Percentiles rank a stretch among this genome's conserved stretches.
phyloP scores from a whole-genome alignment of 2,888 invertebrate genomes.

The Apoderus coryli region DNA sequence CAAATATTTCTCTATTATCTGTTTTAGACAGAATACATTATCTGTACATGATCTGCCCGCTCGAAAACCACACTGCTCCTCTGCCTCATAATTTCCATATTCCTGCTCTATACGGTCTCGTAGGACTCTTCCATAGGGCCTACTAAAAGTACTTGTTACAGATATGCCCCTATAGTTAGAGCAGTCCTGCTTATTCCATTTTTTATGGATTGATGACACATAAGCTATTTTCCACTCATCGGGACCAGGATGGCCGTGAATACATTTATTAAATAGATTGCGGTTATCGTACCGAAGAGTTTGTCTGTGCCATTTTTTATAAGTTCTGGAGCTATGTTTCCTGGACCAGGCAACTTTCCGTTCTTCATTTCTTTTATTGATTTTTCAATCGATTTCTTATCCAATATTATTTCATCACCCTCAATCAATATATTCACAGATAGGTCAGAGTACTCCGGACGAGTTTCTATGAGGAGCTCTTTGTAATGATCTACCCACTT shows the following conservation, averaged over 20 bases:
- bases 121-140: conserved; percentile 7
- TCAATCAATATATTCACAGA: no score
- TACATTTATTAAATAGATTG: conserved; percentile 6
- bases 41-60: conserved; percentile 8
- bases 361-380: no score
- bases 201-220: conserved; percentile 7
- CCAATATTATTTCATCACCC: no score
- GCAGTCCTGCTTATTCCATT: conserved; percentile 5
- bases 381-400: no score
- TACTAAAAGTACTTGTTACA: conserved; percentile 4
- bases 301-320: conserved; percentile 8
- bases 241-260: conserved; percentile 8
- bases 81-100: conserved; percentile 8
- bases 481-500: conserved; percentile 5
- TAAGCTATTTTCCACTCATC: conserved; percentile 5
- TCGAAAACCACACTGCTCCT: conserved; percentile 11
- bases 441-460: conserved; percentile 5
- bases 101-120: conserved; percentile 10
- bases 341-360: conserved; percentile 8
- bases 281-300: conserved; percentile 1
- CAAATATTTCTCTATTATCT: conserved; percentile 3
- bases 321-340: conserved; percentile 7
- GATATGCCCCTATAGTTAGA: conserved; percentile 6
- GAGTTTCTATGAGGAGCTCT: conserved; percentile 3
- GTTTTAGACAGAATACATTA: conserved; percentile 4